Evolutionary conservation across 2,888 invertebrate species (phyloP).

Genomic region (Acanthosoma haemorrhoidale): DNA sequence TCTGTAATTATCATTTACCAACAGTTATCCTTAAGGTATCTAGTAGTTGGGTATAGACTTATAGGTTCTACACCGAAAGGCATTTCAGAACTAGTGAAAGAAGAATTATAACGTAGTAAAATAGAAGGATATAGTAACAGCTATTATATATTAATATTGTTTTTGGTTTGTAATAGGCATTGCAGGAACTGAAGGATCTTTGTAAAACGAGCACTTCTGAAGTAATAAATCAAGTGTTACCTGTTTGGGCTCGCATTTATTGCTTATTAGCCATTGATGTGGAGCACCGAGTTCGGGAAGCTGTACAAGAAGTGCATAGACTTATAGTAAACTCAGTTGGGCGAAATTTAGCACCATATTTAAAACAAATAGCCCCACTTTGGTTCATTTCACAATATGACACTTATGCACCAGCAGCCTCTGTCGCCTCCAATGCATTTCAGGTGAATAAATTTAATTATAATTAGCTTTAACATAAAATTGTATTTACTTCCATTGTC

Average conservation of each 20-base stretch:
- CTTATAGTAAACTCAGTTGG: slow-evolving; percentile 62
- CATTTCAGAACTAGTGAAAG: too few relatives aligned
- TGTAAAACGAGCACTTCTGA: slow-evolving; percentile 60
- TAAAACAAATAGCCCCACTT: slow-evolving; percentile 70
- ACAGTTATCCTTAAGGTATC: too few relatives aligned
- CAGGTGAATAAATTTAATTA: too few relatives aligned
- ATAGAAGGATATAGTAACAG: too few relatives aligned
- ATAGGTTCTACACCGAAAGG: too few relatives aligned
- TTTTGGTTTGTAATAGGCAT: slow-evolving; percentile 53
- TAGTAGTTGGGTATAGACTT: too few relatives aligned
- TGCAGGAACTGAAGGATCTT: slow-evolving; percentile 72
- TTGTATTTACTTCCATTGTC: too few relatives aligned
- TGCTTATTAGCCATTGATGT: slow-evolving; percentile 67
- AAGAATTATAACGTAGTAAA: too few relatives aligned
- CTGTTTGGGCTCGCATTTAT: slow-evolving; percentile 80
- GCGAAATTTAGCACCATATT: slow-evolving; percentile 69
- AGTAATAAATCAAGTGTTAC: slow-evolving; percentile 64
- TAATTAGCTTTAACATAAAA: too few relatives aligned
- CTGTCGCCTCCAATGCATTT: slow-evolving; percentile 63
- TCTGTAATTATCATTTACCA: too few relatives aligned
- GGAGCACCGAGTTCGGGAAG: slow-evolving; percentile 79
- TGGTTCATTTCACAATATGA: slow-evolving; percentile 86
- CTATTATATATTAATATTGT: not conserved
- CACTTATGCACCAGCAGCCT: slow-evolving; percentile 76
- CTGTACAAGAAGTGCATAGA: slow-evolving; percentile 66